Conservation (phyloP, 1,140 invertebrate genomes). For the Sinonovacula constricta region DNA sequence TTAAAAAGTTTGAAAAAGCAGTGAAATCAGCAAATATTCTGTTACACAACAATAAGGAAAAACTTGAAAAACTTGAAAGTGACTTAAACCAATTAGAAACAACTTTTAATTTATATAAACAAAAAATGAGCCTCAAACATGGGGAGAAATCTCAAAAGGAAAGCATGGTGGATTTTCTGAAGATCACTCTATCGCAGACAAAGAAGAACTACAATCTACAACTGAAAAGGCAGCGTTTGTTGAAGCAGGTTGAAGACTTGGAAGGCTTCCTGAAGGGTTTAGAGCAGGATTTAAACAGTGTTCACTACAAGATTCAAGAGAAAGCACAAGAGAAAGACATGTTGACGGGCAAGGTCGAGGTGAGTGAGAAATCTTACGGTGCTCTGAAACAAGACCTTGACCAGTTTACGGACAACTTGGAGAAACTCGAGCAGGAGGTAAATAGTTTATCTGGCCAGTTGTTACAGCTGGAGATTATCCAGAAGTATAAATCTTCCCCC, state of each 20-base stretch:
- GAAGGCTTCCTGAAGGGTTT: conserved; percentile 66
- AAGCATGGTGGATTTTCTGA: conserved; percentile 75
- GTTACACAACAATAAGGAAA: conserved; percentile 72
- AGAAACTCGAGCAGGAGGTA: conserved; percentile 70
- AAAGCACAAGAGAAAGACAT: conserved; percentile 69
- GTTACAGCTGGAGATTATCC: conserved; percentile 75
- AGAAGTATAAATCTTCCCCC: conserved; percentile 73
- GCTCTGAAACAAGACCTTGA: conserved; percentile 69
- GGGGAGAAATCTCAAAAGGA: conserved; percentile 74
- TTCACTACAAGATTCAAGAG: conserved; percentile 65
- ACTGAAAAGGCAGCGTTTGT: conserved; percentile 68
- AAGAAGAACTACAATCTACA: conserved; percentile 75
- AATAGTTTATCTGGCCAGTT: conserved; percentile 68
- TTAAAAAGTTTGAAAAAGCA: conserved; percentile 70
- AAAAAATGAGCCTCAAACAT: conserved; percentile 61
- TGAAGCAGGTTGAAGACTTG: conserved; percentile 70
- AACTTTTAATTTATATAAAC: conserved; percentile 61
- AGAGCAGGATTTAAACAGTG: conserved; percentile 67
- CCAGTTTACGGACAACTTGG: conserved; percentile 66
- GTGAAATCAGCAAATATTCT: conserved; percentile 68
- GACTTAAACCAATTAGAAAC: conserved; percentile 71
- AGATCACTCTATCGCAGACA: conserved; percentile 73
- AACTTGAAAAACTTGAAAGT: conserved; percentile 69
- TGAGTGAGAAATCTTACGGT: conserved; percentile 68
- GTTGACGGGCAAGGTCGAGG: conserved; percentile 67